Conservation (phyloP, 2,797 vertebrate genomes). For the Lagorchestes hirsutus region DNA sequence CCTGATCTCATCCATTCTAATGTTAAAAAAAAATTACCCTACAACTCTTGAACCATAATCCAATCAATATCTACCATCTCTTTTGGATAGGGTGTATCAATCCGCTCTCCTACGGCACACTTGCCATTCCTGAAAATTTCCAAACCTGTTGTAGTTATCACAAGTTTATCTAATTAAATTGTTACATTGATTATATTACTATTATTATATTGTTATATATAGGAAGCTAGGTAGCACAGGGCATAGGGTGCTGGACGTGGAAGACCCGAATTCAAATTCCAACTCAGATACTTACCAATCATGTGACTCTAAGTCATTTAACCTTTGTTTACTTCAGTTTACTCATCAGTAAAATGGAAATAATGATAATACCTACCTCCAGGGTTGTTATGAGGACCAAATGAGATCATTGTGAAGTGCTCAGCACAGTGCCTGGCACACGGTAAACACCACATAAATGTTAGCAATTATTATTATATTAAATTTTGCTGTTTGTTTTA, state of each 20-base stretch:
- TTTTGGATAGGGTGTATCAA: background rate
- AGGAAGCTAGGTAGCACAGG: background rate
- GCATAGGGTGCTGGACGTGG: background rate
- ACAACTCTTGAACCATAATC: background rate
- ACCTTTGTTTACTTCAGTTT: background rate
- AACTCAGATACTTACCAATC: background rate
- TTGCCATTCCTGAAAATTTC: background rate
- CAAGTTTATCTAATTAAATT: slow-evolving; percentile 8
- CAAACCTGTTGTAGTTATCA: background rate
- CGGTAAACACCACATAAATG: background rate
- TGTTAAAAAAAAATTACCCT: background rate
- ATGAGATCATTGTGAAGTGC: background rate
- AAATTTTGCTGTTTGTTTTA: background rate
- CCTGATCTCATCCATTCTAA: slow-evolving; percentile 22
- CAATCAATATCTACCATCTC: background rate
- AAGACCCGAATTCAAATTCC: background rate
- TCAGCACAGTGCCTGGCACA: background rate
- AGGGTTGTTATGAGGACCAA: background rate
- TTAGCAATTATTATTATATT: background rate
- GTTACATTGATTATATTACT: background rate
- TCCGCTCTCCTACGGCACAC: background rate
- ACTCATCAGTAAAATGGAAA: background rate
- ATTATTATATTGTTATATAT: too few species aligned
- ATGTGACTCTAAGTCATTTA: background rate
- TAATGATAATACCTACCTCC: background rate